A percentile compares a stretch with the other conserved stretches of the same genome.
phyloP scores from a whole-genome alignment of 2,797 vertebrate genomes.

The Perdix hodgsoniae region DNA sequence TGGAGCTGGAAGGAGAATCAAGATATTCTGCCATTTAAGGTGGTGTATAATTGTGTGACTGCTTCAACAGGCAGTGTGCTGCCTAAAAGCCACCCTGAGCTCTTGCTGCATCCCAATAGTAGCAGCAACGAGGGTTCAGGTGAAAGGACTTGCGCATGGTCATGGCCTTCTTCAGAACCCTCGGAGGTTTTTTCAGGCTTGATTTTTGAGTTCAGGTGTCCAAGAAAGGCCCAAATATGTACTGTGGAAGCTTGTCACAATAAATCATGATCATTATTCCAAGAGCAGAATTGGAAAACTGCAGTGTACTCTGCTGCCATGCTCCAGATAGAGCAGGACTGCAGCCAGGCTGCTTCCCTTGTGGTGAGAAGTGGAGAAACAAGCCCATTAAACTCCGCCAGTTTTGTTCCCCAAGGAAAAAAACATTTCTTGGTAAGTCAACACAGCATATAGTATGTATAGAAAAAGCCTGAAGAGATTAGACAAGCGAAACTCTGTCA shows the following conservation, averaged over 20 bases:
- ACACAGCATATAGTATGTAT: not conserved
- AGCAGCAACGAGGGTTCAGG: not conserved
- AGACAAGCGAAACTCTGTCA: not conserved
- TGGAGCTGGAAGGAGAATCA: not conserved
- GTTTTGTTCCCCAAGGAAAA: not conserved
- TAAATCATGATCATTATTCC: not conserved
- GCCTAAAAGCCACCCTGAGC: not conserved
- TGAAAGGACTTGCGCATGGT: not conserved
- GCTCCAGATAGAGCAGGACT: not conserved
- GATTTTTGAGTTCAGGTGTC: not conserved
- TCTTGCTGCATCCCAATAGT: not conserved
- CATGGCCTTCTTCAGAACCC: not conserved
- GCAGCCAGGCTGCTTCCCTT: not conserved
- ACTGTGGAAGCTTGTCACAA: not conserved
- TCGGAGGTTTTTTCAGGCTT: not conserved
- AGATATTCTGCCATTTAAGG: not conserved
- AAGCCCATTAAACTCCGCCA: not conserved
- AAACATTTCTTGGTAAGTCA: not conserved
- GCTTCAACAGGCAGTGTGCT: fast-evolving
- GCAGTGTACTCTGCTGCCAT: not conserved
- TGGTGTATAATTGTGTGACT: not conserved
- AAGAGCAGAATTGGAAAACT: not conserved
- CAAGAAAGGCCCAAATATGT: not conserved
- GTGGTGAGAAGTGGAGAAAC: not conserved
- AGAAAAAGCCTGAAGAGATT: not conserved